Evolutionary conservation across 2,888 invertebrate genomes (phyloP).

Genomic region (Neoscelio sp.): DNA sequence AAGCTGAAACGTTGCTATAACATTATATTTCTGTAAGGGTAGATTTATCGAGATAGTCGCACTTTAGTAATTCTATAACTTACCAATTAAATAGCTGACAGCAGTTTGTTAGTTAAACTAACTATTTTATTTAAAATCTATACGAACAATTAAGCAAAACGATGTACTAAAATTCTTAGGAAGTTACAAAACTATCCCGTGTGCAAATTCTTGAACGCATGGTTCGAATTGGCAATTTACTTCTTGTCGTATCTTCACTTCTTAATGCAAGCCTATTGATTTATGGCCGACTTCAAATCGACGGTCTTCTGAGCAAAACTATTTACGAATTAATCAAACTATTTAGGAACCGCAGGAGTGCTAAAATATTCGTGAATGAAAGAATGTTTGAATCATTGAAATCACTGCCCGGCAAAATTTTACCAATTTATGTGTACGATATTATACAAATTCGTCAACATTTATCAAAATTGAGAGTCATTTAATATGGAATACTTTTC

Average conservation of each 20-base stretch:
- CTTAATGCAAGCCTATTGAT: constrained; percentile 64
- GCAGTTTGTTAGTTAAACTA: too few species aligned
- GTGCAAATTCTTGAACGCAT: constrained; percentile 46
- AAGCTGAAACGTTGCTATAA: too few species aligned
- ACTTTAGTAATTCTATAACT: too few species aligned
- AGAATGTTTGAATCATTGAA: too few species aligned
- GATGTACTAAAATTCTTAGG: not conserved
- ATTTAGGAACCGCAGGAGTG: constrained; percentile 62
- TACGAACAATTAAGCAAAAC: not conserved
- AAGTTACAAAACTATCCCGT: constrained; percentile 24
- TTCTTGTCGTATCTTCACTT: constrained; percentile 79
- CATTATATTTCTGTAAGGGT: too few species aligned
- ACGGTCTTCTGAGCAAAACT: constrained; percentile 58
- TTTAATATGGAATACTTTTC: too few species aligned
- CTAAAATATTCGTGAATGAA: constrained; percentile 54
- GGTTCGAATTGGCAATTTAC: constrained; percentile 77
- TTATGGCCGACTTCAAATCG: constrained; percentile 56
- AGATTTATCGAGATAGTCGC: too few species aligned
- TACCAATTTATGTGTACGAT: too few species aligned
- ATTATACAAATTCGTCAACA: too few species aligned
- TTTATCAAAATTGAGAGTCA: too few species aligned
- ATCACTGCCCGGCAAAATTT: too few species aligned
- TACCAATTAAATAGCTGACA: not conserved
- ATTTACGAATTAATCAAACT: constrained; percentile 68
- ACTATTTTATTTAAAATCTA: too few species aligned